A percentile compares a stretch with the other conserved stretches of the same genome.
Evolutionary conservation across 2,888 invertebrate genomes (phyloP).

Genomic region (Patella depressa): DNA sequence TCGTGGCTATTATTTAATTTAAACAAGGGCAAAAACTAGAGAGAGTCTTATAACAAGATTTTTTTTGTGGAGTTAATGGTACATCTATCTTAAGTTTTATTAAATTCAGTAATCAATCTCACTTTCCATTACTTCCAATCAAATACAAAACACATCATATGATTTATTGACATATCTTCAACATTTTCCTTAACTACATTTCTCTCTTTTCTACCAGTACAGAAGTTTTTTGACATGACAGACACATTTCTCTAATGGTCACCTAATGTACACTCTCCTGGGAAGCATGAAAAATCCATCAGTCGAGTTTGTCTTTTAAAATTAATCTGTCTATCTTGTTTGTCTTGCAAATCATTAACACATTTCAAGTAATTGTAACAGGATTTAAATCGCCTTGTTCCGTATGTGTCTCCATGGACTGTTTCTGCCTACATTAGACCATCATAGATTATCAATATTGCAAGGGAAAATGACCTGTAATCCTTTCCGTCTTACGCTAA

Average conservation of each 20-base stretch:
- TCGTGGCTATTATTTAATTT: too few relatives aligned
- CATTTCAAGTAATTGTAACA: background rate
- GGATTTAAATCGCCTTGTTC: background rate
- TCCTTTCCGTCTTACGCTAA: background rate
- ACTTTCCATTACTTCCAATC: too few relatives aligned
- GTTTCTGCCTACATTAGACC: background rate
- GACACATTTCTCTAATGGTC: background rate
- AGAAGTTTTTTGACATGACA: too few relatives aligned
- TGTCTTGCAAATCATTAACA: slow-evolving; percentile 7
- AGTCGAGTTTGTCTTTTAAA: slow-evolving; percentile 1
- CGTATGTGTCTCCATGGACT: background rate
- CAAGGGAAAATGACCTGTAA: background rate
- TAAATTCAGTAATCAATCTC: too few relatives aligned
- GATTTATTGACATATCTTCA: too few relatives aligned
- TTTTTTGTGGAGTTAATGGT: too few relatives aligned
- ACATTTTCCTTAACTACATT: too few relatives aligned
- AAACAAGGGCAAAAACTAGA: too few relatives aligned
- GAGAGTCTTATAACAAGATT: too few relatives aligned
- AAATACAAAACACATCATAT: too few relatives aligned
- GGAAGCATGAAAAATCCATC: slow-evolving; percentile 12
- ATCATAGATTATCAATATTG: background rate
- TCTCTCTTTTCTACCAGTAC: too few relatives aligned
- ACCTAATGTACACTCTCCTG: background rate
- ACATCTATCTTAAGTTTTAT: too few relatives aligned
- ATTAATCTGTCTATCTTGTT: slow-evolving; percentile 8